Conservation (phyloP, 2,888 invertebrate genomes). For the Minunthozetes semirufus region DNA sequence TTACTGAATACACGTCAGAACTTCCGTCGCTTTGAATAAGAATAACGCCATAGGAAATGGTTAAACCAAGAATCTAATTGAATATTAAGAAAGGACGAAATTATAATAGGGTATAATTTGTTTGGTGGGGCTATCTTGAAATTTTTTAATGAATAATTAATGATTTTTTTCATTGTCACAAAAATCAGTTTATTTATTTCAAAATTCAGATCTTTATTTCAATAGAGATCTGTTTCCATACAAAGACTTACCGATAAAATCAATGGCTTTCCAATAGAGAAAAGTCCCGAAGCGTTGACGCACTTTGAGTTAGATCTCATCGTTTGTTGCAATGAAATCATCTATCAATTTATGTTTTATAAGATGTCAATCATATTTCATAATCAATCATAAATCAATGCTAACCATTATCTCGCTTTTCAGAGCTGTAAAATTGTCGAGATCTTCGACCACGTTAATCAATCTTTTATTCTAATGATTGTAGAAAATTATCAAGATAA, state of each 20-base stretch:
- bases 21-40: neutral
- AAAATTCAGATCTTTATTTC: neutral
- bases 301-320: neutral
- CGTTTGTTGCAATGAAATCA: neutral
- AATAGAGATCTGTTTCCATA: no score
- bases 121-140: no score
- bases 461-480: neutral
- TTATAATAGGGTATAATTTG: no score
- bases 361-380: no score
- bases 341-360: no score
- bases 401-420: neutral
- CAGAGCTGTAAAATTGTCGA: neutral
- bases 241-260: neutral
- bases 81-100: no score
- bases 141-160: no score
- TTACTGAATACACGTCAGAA: neutral
- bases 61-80: neutral
- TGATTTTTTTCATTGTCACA: no score
- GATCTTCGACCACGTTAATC: neutral
- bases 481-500: no score
- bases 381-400: no score
- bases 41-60: neutral
- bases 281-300: slow-evolving; percentile 6
- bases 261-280: slow-evolving; percentile 6
- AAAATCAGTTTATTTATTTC: no score